Conservation (phyloP, 2,113 vertebrate species). For the Sterrhoptilus dennistouni region DNA sequence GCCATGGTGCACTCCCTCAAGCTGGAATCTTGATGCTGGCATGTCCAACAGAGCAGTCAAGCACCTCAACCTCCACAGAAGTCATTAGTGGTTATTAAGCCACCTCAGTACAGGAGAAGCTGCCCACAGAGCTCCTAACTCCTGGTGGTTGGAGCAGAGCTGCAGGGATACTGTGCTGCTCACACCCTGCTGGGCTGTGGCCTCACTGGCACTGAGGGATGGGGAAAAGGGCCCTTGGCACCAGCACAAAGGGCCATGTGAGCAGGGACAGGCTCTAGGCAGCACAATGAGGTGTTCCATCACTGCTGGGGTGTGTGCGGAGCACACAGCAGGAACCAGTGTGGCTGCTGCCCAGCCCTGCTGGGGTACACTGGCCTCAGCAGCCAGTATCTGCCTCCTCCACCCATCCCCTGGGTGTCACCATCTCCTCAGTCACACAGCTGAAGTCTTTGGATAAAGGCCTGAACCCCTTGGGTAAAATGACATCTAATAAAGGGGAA, state of each 20-base stretch:
- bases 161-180: not conserved
- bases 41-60: not conserved
- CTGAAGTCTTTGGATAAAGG: not conserved
- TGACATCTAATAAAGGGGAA: rapidly evolving
- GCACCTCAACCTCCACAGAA: not conserved
- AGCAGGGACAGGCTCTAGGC: not conserved
- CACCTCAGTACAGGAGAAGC: not conserved
- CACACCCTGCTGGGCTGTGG: not conserved
- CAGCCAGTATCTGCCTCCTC: not conserved
- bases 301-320: not conserved
- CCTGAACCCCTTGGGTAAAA: not conserved
- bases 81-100: not conserved
- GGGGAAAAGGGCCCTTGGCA: not conserved
- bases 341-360: not conserved
- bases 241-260: rapidly evolving
- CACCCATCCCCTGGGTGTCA: not conserved
- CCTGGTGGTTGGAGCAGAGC: not conserved
- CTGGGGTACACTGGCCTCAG: not conserved
- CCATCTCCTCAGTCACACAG: not conserved
- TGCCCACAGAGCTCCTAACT: not conserved
- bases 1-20: rapidly evolving
- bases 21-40: not conserved
- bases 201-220: not conserved
- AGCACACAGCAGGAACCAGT: not conserved
- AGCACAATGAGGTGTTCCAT: rapidly evolving